Evolutionary conservation across 1,140 invertebrate species (phyloP).

Genomic region (Marisa cornuarietis): DNA sequence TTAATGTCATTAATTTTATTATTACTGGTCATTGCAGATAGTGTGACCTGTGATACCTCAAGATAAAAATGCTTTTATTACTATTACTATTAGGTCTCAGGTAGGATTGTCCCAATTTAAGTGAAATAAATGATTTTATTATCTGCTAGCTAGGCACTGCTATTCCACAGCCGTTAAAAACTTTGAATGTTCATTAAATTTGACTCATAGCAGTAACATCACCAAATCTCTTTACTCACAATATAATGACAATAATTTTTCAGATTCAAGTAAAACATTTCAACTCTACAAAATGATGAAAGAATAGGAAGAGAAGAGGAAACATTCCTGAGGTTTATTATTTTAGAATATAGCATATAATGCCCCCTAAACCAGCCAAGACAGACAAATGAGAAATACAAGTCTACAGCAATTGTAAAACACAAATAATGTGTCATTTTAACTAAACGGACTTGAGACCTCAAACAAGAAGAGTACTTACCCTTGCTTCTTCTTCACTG

Average conservation of each 20-base stretch:
- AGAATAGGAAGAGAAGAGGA: too few species aligned
- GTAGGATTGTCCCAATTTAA: not conserved
- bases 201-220: not conserved
- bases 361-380: too few species aligned
- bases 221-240: not conserved
- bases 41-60: not conserved
- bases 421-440: too few species aligned
- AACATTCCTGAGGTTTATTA: too few species aligned
- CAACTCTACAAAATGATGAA: too few species aligned
- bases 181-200: not conserved
- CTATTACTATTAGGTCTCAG: not conserved
- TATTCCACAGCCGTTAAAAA: not conserved
- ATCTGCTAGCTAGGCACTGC: not conserved
- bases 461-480: conserved; percentile 37
- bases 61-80: not conserved
- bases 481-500: conserved; percentile 84
- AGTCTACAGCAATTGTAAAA: too few species aligned
- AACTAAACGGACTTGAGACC: not conserved
- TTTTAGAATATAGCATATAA: too few species aligned
- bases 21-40: too few species aligned
- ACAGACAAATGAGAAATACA: too few species aligned
- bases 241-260: not conserved
- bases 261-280: too few species aligned
- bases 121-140: not conserved
- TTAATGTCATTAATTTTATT: too few species aligned